Evolutionary conservation across 1,140 invertebrate species (phyloP).

Genomic region (Drosophila chauvacae): DNA sequence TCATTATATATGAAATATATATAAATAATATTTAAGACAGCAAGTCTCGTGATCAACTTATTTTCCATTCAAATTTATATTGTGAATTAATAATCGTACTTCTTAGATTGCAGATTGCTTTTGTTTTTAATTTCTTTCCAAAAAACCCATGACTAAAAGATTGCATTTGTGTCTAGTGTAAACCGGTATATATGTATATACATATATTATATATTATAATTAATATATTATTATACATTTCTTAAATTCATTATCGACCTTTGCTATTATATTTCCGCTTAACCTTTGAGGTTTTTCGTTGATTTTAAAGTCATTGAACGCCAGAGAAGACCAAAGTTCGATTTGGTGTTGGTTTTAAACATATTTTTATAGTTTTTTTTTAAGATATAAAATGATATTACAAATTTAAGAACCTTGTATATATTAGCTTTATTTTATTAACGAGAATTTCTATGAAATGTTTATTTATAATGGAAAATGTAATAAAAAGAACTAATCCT

Average conservation of each 20-base stretch:
- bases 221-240: background rate
- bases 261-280: constrained; percentile 5
- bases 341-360: too few relatives aligned
- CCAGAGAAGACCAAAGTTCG: background rate
- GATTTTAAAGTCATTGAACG: background rate
- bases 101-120: background rate
- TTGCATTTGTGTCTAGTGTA: background rate
- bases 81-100: background rate
- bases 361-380: background rate
- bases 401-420: background rate
- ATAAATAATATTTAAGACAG: background rate
- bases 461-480: too few relatives aligned
- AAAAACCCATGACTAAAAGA: background rate
- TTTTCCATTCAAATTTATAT: background rate
- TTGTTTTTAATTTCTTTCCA: background rate
- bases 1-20: background rate
- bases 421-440: background rate
- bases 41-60: constrained; percentile 3
- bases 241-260: background rate
- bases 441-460: too few relatives aligned
- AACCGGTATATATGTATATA: background rate
- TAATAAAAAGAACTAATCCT: background rate
- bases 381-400: background rate
- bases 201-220: background rate
- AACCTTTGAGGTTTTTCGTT: background rate